These are phyloP conservation scores for Pedetes capensis DNA, from an alignment of 2,113 vertebrate species.

Conservation along the genomic window DNA sequence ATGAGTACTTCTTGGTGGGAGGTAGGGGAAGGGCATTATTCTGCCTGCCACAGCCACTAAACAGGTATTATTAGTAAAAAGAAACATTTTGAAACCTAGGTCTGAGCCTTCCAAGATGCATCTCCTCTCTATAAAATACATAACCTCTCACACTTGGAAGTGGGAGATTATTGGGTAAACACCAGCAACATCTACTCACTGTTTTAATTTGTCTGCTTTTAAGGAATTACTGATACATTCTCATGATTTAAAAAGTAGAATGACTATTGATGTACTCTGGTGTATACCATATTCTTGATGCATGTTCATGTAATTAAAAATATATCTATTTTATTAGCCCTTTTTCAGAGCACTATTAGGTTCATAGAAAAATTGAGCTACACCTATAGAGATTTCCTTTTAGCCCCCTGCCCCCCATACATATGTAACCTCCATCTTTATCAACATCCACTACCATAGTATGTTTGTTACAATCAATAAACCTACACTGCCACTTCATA, in stretches of 20 bases:
- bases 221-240: neutral
- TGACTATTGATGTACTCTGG: neutral
- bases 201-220: neutral
- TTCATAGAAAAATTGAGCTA: neutral
- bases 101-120: neutral
- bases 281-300: neutral
- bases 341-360: neutral
- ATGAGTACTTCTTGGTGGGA: neutral
- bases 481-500: neutral
- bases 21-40: neutral
- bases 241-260: neutral
- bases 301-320: neutral
- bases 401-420: neutral
- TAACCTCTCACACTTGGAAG: neutral
- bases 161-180: neutral
- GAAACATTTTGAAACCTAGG: neutral
- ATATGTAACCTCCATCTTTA: neutral
- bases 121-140: neutral
- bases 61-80: neutral
- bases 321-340: neutral
- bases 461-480: neutral
- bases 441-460: neutral
- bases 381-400: neutral
- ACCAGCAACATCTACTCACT: neutral
- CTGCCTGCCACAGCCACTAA: neutral